Evolutionary conservation across 2,797 vertebrate species (phyloP).

Genomic region (Falco berigora): DNA sequence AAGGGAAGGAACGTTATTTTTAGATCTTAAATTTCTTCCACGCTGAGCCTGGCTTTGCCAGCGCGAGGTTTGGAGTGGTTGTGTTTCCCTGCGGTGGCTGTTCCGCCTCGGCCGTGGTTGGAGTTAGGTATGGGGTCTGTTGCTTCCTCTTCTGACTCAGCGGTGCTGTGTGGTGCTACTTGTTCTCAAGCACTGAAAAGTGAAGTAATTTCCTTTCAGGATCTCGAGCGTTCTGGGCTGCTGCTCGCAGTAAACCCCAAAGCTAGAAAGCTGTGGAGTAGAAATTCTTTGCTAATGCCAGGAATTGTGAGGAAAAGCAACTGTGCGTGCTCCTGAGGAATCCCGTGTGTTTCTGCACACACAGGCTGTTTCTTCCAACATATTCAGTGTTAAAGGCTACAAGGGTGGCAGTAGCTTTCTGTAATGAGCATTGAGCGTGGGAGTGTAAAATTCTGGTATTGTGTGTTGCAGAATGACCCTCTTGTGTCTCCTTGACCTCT

Average conservation of each 20-base stretch:
- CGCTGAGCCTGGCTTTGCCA: not conserved
- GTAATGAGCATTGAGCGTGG: not conserved
- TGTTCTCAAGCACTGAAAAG: rapidly evolving
- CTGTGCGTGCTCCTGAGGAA: not conserved
- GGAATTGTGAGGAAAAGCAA: not conserved
- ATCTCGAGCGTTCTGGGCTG: rapidly evolving
- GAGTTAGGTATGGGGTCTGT: not conserved
- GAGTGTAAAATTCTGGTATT: not conserved
- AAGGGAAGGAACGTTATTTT: not conserved
- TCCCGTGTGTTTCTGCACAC: too few species aligned
- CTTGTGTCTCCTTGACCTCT: not conserved
- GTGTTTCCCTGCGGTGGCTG: not conserved
- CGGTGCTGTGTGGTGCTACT: not conserved
- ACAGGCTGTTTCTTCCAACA: not conserved
- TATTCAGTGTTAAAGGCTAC: not conserved
- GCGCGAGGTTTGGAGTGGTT: rapidly evolving
- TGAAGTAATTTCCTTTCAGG: not conserved
- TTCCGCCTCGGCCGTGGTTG: rapidly evolving
- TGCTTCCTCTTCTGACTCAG: not conserved
- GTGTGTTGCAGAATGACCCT: not conserved
- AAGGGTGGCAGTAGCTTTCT: not conserved
- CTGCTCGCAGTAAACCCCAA: not conserved
- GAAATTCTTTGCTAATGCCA: not conserved
- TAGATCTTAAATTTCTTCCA: not conserved
- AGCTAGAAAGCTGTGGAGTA: not conserved